Base-by-base conservation (phyloP, 2,797 vertebrate genomes). In the Potorous gilbertii region DNA sequence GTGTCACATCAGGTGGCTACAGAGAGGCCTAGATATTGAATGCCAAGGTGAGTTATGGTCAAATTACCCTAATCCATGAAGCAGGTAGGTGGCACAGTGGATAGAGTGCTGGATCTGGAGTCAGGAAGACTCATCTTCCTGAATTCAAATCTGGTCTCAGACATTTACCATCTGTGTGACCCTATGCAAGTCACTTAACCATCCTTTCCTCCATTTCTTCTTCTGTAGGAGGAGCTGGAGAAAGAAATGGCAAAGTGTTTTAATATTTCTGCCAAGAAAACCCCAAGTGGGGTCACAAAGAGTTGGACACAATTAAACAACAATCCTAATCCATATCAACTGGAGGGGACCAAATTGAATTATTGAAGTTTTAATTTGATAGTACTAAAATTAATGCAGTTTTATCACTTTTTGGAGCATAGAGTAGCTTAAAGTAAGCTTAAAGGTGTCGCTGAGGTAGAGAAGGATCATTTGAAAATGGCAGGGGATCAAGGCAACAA, bases 391-490 rank as follows among this genome's bases (percentile, higher is more conserved):
- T 81, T 81, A 81, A 46, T 81, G 46, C 74, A 40, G 2, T 81
- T 81, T 81, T 27, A 46, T 81, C n/a, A 81, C 74, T 81, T 81
- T 81, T 81, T 46, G 74, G 74, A 40, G 18, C 2, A 9, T 5
- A 81, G 9, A 46, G 21, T 24, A 81, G 74, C 8, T 46, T 81
- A 24, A 81, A 74, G 18, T 24, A 56, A 56, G 56, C 56, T 27
- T 14, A 74, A 74, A 74, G n/a, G 14, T 21, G 1, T 40, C 34
- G 8, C 14, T 66, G n/a, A 50, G 56, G 54, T n/a, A 91, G 55
- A 91, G 50, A 31, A 57, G 90, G 57, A 52, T n/a, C 59, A 74
- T 94, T 87, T 56, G 95, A 92, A 92, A 93, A 54, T 81, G 74
- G 62, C n/a, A 74, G 5, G n/a, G 16, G n/a, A 21, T 24, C 40